Evolutionary conservation across 2,888 invertebrate species (phyloP).

Genomic region (Chrysodeixis includens): DNA sequence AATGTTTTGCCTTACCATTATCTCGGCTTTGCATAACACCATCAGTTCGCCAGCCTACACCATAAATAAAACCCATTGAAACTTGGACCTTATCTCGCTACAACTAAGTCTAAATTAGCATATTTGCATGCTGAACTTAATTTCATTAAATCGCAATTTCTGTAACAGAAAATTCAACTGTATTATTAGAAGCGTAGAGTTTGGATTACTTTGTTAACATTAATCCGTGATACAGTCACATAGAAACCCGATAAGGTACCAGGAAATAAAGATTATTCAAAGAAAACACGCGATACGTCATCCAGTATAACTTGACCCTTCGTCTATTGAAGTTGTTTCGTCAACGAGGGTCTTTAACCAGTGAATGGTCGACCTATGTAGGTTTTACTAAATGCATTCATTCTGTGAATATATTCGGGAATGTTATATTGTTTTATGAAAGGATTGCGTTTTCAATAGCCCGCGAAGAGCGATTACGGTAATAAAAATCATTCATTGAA

Average conservation of each 20-base stretch:
- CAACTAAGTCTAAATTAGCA: constrained; percentile 14
- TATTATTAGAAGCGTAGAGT: not conserved
- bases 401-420: constrained; percentile 41
- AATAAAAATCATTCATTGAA: constrained; percentile 24
- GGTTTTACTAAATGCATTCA: constrained; percentile 56
- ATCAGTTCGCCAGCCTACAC: constrained; percentile 45
- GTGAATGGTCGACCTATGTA: constrained; percentile 39
- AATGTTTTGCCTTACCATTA: constrained; percentile 50
- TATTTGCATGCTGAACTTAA: constrained; percentile 20
- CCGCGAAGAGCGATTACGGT: constrained; percentile 18
- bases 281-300: constrained; percentile 53
- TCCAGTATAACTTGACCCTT: constrained; percentile 40
- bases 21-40: constrained; percentile 56
- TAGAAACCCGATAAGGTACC: constrained; percentile 56
- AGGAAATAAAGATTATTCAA: constrained; percentile 62
- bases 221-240: constrained; percentile 52
- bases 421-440: constrained; percentile 34
- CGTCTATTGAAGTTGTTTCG: constrained; percentile 15
- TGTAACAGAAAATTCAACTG: constrained; percentile 6
- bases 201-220: not conserved
- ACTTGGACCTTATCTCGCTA: constrained; percentile 9
- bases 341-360: constrained; percentile 23
- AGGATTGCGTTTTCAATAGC: constrained; percentile 38
- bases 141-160: constrained; percentile 31
- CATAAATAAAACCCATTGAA: constrained; percentile 7